phyloP scores from a whole-genome alignment of 2,113 vertebrate genomes.

The Hypocryptadius cinnamomeus region DNA sequence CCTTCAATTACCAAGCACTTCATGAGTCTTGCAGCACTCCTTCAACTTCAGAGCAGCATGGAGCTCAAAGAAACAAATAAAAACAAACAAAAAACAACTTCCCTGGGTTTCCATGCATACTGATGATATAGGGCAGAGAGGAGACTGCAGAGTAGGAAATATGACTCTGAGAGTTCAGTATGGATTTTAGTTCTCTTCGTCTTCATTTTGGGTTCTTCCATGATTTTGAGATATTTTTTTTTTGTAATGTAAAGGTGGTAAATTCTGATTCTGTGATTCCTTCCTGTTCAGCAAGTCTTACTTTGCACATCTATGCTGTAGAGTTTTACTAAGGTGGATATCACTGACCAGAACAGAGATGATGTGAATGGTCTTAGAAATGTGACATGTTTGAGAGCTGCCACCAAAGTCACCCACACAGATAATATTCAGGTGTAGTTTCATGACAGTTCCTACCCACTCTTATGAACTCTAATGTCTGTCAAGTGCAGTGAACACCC shows the following conservation, averaged over 20 bases:
- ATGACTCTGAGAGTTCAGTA: neutral
- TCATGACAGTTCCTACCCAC: neutral
- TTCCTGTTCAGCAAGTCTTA: neutral
- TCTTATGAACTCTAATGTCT: neutral
- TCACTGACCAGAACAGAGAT: neutral
- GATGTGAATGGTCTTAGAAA: neutral
- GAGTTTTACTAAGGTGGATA: neutral
- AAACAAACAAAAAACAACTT: neutral
- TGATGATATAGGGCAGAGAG: neutral
- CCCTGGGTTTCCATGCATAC: neutral
- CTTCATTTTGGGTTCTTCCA: neutral
- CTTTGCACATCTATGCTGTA: neutral
- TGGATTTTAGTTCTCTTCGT: neutral
- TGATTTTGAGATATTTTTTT: neutral
- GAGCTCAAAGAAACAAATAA: neutral
- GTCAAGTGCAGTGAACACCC: neutral
- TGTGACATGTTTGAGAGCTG: accelerated
- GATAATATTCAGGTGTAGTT: neutral
- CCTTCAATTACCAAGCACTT: neutral
- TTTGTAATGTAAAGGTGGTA: neutral
- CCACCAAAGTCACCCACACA: neutral
- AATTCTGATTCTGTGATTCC: neutral
- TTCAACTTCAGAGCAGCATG: neutral
- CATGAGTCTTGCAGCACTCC: neutral
- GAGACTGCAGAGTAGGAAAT: neutral